Percentiles rank a stretch among this genome's conserved stretches.
phyloP scores from a whole-genome alignment of 2,797 vertebrate genomes.

The Acipenser transmontanus region DNA sequence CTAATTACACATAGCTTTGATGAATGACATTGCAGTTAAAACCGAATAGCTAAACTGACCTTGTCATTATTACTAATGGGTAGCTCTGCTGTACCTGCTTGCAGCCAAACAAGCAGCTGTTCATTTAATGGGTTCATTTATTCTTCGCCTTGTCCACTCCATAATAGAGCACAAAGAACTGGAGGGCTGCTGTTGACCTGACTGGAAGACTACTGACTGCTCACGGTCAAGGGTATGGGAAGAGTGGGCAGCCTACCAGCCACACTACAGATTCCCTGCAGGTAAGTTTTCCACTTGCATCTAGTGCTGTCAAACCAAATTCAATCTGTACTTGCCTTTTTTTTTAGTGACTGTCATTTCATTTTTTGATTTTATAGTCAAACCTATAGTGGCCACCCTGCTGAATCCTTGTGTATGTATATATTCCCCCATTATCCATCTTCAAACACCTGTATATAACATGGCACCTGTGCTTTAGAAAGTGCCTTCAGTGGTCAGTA shows the following conservation, averaged over 20 bases:
- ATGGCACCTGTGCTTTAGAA: no score
- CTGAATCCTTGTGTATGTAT: no score
- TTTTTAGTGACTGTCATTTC: no score
- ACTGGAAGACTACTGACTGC: constrained; percentile 84
- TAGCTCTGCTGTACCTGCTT: constrained; percentile 32
- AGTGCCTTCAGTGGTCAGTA: no score
- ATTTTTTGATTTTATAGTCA: no score
- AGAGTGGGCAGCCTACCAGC: constrained; percentile 78
- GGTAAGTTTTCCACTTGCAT: constrained; percentile 46
- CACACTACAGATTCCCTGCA: constrained; percentile 90
- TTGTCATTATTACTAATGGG: constrained; percentile 45
- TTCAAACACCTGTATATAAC: no score
- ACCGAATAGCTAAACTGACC: constrained; percentile 34
- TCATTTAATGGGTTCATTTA: constrained; percentile 42
- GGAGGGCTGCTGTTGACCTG: constrained; percentile 91
- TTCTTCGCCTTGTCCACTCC: constrained; percentile 31
- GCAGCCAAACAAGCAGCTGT: constrained; percentile 39
- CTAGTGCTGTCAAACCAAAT: no score
- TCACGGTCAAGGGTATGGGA: constrained; percentile 93
- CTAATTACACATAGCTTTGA: constrained; percentile 37
- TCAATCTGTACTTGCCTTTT: no score
- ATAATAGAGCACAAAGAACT: constrained; percentile 84
- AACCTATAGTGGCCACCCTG: no score
- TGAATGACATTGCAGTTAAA: constrained; percentile 32
- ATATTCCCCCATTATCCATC: no score